Percentiles rank a stretch among this genome's conserved stretches.
Conservation (phyloP, 2,888 invertebrate genomes). For the Scaeva pyrastri region DNA sequence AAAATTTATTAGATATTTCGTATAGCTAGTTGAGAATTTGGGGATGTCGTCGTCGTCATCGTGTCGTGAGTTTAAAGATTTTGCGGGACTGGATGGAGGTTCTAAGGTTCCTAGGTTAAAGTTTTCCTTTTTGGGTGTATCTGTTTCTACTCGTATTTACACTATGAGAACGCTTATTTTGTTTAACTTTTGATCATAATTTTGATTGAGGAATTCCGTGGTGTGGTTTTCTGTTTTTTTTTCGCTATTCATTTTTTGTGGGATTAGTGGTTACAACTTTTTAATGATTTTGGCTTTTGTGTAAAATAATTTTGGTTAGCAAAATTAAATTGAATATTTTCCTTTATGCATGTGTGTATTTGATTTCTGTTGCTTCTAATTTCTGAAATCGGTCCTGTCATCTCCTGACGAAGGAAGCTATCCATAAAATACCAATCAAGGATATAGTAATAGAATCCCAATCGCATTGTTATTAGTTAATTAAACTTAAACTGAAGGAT, state of each 20-base stretch:
- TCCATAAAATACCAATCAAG: conserved; percentile 41
- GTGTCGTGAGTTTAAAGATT: conserved; percentile 35
- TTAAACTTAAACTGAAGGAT: conserved; percentile 49
- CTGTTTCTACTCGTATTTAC: neutral
- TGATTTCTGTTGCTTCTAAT: neutral
- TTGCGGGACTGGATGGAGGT: conserved; percentile 2
- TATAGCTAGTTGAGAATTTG: conserved; percentile 32
- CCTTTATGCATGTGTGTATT: neutral
- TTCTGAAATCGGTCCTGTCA: neutral
- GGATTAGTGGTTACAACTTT: conserved; percentile 54
- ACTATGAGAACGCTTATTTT: neutral
- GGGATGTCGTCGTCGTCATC: conserved; percentile 27
- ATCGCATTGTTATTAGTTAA: conserved; percentile 66
- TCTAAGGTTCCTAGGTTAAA: neutral
- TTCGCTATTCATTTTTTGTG: no score
- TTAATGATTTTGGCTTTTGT: conserved; percentile 62
- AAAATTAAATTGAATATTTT: conserved; percentile 46
- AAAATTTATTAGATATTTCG: conserved; percentile 59
- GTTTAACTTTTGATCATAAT: conserved; percentile 46
- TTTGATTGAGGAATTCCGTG: conserved; percentile 47
- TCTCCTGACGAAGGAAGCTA: neutral
- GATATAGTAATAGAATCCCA: conserved; percentile 20
- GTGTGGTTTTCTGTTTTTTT: no score
- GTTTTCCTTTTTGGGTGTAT: conserved; percentile 18
- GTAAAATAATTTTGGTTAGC: conserved; percentile 37